Evolutionary conservation across 2,888 invertebrate genomes (phyloP), one percentile per base, ranked within the genome.

Genomic region (Stramonita haemastoma): DNA sequence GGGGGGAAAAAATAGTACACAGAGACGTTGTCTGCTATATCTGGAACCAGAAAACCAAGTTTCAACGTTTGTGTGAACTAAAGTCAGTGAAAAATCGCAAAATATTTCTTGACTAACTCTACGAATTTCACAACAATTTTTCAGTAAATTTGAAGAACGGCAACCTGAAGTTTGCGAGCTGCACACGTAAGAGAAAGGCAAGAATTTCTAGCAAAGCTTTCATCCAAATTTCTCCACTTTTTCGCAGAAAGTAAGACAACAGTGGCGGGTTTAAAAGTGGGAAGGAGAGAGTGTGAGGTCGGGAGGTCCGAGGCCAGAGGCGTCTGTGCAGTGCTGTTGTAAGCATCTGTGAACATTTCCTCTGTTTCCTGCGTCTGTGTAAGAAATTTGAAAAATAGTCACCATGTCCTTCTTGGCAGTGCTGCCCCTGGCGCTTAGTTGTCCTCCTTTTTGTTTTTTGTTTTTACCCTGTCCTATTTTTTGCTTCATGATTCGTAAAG

Each of bases 291-390:
- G 57, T 6, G 19, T n/a, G n/a, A 26, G 32, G 15, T 26, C 46
- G 34, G 88, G 88, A 88, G 88, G 88, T 88, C 88, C 88, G 88
- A 66, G 46, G 88, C 88, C 88, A 88, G 60, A 36, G 88, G 84
- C 81, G 13, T 36, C 36, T 34, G 60, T 66, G 88, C 88, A 83
- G 83, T 88, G 88, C 88, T 88, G 60, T 36, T 70, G 85, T 66
- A 60, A 81, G 88, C 88, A 88, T 88, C 60, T 34, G 88, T 88
- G 88, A 34, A 84, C 81, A 83, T 84, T 88, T 66, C 83, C 88
- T 83, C 34, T 88, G 66, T 57, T 84, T 87, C 87, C 79, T 77
- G 79, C 57, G 77, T 26, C 60, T 70, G 83, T 34, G 81, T 88
- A 70, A 88, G 88, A 88, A 88, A 88, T 70, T 46, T 36, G 88